These are phyloP conservation scores for Augochlora pura DNA, from an alignment of 1,140 invertebrate species.

Conservation along the genomic window DNA sequence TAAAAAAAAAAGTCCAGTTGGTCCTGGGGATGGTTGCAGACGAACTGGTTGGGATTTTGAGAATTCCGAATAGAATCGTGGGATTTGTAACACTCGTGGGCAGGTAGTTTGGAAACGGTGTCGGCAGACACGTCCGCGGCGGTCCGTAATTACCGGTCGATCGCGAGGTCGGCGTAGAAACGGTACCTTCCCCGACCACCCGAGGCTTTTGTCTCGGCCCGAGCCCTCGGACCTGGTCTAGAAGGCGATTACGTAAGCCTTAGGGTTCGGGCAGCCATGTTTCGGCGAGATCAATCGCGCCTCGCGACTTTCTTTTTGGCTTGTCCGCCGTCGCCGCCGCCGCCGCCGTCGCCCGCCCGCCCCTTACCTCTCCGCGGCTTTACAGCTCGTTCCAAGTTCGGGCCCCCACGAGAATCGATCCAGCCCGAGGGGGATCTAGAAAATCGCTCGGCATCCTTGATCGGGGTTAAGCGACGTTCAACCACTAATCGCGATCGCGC, in stretches of 20 bases:
- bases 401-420: not conserved
- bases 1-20: no score
- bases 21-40: no score
- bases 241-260: conserved; percentile 1
- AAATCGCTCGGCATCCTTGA: not conserved
- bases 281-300: conserved; percentile 61
- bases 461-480: no score
- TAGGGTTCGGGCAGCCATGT: conserved; percentile 12
- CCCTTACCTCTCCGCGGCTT: not conserved
- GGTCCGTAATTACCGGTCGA: conserved; percentile 57
- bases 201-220: conserved; percentile 45
- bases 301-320: conserved; percentile 32
- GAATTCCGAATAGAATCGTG: not conserved
- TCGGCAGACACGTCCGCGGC: not conserved
- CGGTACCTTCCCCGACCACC: conserved; percentile 1
- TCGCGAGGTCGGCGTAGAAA: conserved; percentile 40
- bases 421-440: not conserved
- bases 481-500: no score
- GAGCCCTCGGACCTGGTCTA: not conserved
- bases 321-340: no score
- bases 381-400: not conserved
- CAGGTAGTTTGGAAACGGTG: not conserved
- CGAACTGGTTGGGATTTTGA: no score
- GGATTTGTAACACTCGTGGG: not conserved
- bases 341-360: no score